Conservation (phyloP, 2,113 vertebrate species). For the Dipodomys merriami region DNA sequence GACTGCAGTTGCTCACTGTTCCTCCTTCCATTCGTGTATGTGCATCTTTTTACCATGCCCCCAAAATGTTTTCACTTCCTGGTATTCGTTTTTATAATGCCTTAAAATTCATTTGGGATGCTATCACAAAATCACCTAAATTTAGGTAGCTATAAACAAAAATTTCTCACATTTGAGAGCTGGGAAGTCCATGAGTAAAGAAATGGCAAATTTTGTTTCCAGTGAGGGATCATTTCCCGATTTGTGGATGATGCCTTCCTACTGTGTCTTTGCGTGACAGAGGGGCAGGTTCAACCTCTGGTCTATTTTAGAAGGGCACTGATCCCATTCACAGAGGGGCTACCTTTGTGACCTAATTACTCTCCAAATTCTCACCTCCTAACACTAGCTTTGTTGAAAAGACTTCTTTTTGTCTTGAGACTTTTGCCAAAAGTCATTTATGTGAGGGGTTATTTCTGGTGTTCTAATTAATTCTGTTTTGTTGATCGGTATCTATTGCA, state of each 20-base stretch:
- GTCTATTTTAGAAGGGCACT: background rate
- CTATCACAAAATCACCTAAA: background rate
- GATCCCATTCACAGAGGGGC: background rate
- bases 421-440: background rate
- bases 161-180: background rate
- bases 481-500: background rate
- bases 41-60: too few species aligned
- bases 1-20: too few species aligned
- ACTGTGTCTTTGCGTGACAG: background rate
- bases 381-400: background rate
- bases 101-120: background rate
- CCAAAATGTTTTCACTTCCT: too few species aligned
- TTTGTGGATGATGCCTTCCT: background rate
- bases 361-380: too few species aligned
- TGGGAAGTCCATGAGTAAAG: background rate
- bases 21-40: too few species aligned
- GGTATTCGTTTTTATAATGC: too few species aligned
- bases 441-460: background rate
- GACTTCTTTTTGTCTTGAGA: background rate
- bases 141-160: background rate
- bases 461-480: background rate
- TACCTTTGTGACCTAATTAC: background rate
- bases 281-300: background rate
- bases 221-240: background rate
- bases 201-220: background rate